A percentile compares a stretch with the other conserved stretches of the same genome.
These are phyloP conservation scores for Struthio camelus DNA, from an alignment of 2,113 vertebrate genomes.

Conservation along the genomic window DNA sequence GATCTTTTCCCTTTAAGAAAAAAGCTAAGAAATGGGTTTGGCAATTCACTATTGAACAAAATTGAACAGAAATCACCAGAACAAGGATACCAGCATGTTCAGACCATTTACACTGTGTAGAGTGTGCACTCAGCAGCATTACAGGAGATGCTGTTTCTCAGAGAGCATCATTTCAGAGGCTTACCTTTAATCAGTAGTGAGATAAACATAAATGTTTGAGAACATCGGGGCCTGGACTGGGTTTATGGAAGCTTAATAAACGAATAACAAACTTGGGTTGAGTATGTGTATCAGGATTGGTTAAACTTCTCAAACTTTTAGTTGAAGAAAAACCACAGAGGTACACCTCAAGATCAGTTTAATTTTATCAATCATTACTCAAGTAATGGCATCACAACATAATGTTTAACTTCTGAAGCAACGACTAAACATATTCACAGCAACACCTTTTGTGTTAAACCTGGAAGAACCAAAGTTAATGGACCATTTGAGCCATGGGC, in stretches of 20 bases:
- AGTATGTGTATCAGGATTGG: neutral
- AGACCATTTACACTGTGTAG: neutral
- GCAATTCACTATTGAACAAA: neutral
- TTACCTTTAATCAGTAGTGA: neutral
- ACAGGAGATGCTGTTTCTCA: constrained; percentile 26
- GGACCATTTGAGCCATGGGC: constrained; percentile 63
- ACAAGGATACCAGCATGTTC: neutral
- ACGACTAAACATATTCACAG: constrained; percentile 69
- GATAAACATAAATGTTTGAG: neutral
- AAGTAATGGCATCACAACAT: constrained; percentile 49
- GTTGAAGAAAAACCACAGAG: constrained; percentile 29
- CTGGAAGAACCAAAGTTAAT: constrained; percentile 68
- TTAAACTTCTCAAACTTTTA: constrained; percentile 40
- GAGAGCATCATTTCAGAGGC: neutral
- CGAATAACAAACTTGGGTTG: constrained; percentile 1
- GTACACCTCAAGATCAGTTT: constrained; percentile 23
- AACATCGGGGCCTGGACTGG: neutral
- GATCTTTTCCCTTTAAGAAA: constrained; percentile 26
- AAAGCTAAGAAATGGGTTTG: constrained; percentile 14
- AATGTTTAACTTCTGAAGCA: constrained; percentile 77
- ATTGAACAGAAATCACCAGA: neutral
- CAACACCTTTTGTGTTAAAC: constrained; percentile 75
- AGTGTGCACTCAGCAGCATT: neutral
- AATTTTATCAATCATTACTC: constrained; percentile 76
- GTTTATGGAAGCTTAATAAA: constrained; percentile 18